Base-by-base conservation (phyloP, 2,113 vertebrate species). In the Hydropotes inermis region DNA sequence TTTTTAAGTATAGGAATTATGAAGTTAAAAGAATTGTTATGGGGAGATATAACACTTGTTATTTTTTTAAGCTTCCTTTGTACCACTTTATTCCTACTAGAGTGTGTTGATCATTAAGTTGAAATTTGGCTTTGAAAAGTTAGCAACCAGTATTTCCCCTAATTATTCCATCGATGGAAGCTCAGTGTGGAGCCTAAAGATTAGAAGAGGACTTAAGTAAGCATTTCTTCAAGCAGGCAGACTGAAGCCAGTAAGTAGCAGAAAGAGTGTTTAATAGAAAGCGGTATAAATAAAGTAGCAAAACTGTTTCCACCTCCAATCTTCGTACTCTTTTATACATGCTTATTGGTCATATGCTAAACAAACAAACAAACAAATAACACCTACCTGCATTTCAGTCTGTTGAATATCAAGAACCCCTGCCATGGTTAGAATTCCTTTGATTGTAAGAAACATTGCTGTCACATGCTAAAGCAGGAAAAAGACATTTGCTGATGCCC, bases 91-190 rank as follows among this genome's bases (percentile, higher is more conserved):
- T 89, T 19, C 27, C 85, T 11, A 25, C 9, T 82, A 92, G 17
- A 85, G 28, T 57, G 17, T 61, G 33, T 81, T 84, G 25, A 57
- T 25, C 3, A 25, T 91, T 79, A 47, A n/a, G 8, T 52, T 82
- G 55, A 96, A 85, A 57, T 54, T 27, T 89, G 50, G 47, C 58
- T 96, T 86, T 91, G n/a, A 84, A 88, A 97, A 89, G 30, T 60
- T 9, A 55, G 50, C 76, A 76, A 27, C 43, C 13, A 16, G n/a
- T n/a, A 43, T 86, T 76, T 94, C 30, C 45, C 19, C 21, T 74
- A 50, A n/a, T 25, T 84, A 58, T 33, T 33, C 15, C 81, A 28
- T 23, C 16, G 13, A 30, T 36, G n/a, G 30, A 83, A 83, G 58
- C 50, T 54, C 30, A 27, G 7, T 36, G 8, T 47, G 50, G 52